Conservation (phyloP, 2,797 vertebrate genomes). For the Helostoma temminkii region DNA sequence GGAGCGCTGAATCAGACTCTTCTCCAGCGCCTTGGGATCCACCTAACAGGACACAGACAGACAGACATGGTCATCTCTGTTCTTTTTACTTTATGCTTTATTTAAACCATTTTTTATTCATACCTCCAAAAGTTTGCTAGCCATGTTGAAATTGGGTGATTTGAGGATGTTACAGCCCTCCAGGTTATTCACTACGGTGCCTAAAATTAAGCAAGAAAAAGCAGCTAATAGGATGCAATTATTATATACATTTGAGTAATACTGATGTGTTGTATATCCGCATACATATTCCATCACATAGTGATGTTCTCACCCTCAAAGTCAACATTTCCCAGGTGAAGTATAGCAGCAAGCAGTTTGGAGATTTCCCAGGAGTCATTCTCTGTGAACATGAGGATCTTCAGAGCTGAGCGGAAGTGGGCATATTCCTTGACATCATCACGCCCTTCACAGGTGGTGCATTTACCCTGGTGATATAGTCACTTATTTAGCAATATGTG, state of each 20-base stretch:
- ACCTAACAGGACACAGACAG: conserved; percentile 81
- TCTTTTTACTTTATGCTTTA: background rate
- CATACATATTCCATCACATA: background rate
- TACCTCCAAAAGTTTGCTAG: conserved; percentile 92
- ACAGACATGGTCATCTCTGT: conserved; percentile 11
- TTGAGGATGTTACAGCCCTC: conserved; percentile 88
- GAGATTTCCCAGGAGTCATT: conserved; percentile 92
- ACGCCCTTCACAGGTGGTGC: conserved; percentile 90
- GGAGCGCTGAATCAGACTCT: conserved; percentile 88
- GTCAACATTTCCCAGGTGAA: conserved; percentile 93
- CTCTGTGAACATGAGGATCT: conserved; percentile 95
- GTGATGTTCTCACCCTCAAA: conserved; percentile 86
- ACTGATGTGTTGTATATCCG: background rate
- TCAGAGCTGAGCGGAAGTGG: conserved; percentile 93
- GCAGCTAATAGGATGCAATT: background rate
- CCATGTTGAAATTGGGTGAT: conserved; percentile 85
- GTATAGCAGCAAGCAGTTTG: conserved; percentile 92
- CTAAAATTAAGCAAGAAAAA: conserved; percentile 78
- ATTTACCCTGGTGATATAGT: conserved; percentile 86
- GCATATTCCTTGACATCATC: conserved; percentile 90
- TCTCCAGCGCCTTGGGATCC: conserved; percentile 83
- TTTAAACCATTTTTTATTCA: background rate
- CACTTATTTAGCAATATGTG: background rate
- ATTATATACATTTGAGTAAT: background rate
- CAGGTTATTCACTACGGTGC: conserved; percentile 87